Percentiles rank a stretch among this genome's conserved stretches.
Evolutionary conservation across 2,113 vertebrate species (phyloP).

Genomic region (Neomonachus schauinslandi): DNA sequence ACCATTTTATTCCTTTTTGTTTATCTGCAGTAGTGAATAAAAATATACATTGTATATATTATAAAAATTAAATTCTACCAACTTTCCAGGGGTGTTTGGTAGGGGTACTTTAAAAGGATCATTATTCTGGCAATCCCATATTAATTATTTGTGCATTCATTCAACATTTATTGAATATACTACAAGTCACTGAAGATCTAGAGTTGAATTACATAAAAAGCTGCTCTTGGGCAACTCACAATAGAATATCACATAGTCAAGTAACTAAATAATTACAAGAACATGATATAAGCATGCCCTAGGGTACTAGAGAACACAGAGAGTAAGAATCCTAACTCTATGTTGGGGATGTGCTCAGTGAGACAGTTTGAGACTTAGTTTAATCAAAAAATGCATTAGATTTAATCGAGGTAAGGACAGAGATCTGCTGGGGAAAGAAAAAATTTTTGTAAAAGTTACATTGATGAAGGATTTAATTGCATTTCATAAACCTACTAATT

Average conservation of each 20-base stretch:
- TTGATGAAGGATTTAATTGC: neutral
- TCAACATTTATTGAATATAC: neutral
- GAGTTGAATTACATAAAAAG: neutral
- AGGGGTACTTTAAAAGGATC: neutral
- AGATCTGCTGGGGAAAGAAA: neutral
- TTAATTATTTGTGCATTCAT: constrained; percentile 4
- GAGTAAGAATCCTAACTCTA: neutral
- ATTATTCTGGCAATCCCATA: neutral
- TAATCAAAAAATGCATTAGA: neutral
- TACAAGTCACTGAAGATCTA: neutral
- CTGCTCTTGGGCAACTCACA: neutral
- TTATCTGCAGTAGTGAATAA: neutral
- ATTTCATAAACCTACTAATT: neutral
- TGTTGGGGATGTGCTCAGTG: neutral
- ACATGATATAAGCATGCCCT: neutral
- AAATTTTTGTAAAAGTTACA: neutral
- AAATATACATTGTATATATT: neutral
- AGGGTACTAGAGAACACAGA: neutral
- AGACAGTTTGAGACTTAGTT: neutral
- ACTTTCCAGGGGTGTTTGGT: neutral
- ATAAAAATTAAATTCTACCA: neutral
- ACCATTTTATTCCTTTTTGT: neutral
- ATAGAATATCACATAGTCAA: neutral
- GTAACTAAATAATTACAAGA: neutral
- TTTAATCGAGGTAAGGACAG: neutral